Evolutionary conservation across 2,797 vertebrate genomes (phyloP).

Genomic region (Rhincodon typus): DNA sequence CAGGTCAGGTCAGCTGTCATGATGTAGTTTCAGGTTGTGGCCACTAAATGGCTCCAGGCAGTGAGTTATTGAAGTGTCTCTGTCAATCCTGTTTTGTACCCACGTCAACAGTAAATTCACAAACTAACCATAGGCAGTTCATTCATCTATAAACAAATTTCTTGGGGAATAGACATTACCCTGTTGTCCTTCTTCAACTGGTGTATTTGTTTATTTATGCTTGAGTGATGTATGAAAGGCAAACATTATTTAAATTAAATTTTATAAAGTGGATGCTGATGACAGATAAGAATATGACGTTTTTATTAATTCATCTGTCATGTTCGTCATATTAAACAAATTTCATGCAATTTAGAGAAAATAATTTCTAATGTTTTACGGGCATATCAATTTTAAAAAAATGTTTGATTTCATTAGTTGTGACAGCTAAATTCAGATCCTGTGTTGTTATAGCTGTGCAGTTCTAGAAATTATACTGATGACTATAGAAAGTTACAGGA

Average conservation of each 20-base stretch:
- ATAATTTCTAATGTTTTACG: conserved; percentile 18
- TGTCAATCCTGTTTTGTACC: not conserved
- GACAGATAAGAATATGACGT: not conserved
- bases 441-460: conserved; percentile 52
- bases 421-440: conserved; percentile 61
- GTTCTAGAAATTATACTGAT: not conserved
- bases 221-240: conserved; percentile 26
- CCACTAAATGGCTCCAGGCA: not conserved
- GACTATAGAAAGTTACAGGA: not conserved
- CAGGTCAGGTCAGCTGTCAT: not conserved
- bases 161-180: not conserved
- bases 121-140: not conserved
- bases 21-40: not conserved
- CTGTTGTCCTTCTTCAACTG: not conserved
- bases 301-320: conserved; percentile 21
- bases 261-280: not conserved
- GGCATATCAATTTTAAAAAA: conserved; percentile 44
- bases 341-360: conserved; percentile 34
- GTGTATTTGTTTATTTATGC: conserved; percentile 3
- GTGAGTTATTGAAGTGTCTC: not conserved
- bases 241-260: conserved; percentile 32
- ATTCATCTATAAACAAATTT: not conserved
- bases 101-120: not conserved
- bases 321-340: not conserved
- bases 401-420: conserved; percentile 58